A percentile compares a stretch with the other conserved stretches of the same genome.
These are phyloP conservation scores for Muscina levida DNA, from an alignment of 2,888 invertebrate genomes.

Conservation along the genomic window DNA sequence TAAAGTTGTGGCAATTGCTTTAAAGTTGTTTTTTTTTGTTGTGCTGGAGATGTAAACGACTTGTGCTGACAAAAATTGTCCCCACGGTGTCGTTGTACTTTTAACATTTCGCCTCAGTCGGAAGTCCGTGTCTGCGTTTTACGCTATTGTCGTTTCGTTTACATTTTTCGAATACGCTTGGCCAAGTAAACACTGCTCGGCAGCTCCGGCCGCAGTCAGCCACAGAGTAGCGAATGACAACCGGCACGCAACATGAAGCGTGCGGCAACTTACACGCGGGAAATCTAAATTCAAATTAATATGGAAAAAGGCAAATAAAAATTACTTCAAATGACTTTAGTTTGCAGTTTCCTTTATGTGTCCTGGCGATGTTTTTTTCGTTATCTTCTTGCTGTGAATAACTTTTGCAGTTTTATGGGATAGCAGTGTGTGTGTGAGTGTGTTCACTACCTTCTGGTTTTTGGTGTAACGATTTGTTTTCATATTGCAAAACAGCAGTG, in stretches of 20 bases:
- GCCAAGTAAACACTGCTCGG: neutral
- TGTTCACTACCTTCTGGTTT: neutral
- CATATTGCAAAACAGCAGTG: slow-evolving; percentile 18
- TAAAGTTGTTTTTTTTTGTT: slow-evolving; percentile 10
- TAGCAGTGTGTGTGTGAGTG: no score
- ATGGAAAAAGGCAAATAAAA: slow-evolving; percentile 47
- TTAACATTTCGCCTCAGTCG: slow-evolving; percentile 64
- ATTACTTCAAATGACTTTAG: slow-evolving; percentile 62
- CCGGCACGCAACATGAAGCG: slow-evolving; percentile 14
- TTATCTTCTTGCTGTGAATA: slow-evolving; percentile 46
- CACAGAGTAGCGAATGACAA: neutral
- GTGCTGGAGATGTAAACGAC: slow-evolving; percentile 48
- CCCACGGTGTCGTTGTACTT: slow-evolving; percentile 65
- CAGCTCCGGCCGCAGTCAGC: neutral
- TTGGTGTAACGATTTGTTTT: neutral
- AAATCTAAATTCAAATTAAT: slow-evolving; percentile 67
- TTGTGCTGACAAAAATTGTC: slow-evolving; percentile 66
- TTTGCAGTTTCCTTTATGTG: slow-evolving; percentile 36
- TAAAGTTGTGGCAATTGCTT: slow-evolving; percentile 58
- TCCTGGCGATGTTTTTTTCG: neutral
- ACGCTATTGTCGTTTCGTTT: slow-evolving; percentile 64
- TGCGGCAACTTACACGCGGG: slow-evolving; percentile 62
- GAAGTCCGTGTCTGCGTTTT: slow-evolving; percentile 66
- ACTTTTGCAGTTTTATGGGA: slow-evolving; percentile 40
- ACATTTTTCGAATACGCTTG: slow-evolving; percentile 55